Conservation (phyloP, 1,140 invertebrate genomes). For the Onthophagus taurus region DNA sequence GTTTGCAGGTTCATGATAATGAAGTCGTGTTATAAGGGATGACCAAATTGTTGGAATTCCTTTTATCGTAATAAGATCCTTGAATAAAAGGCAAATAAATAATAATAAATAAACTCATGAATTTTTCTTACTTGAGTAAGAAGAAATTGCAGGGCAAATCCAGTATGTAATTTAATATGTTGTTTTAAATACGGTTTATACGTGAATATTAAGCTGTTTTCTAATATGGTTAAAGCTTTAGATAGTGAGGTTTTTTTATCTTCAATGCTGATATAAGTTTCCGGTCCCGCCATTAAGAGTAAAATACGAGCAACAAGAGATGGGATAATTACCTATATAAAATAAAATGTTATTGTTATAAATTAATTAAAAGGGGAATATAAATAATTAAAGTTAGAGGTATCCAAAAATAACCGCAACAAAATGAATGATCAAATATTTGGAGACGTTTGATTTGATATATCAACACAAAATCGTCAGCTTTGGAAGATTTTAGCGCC, state of each 20-base stretch:
- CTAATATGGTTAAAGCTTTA: slow-evolving; percentile 5
- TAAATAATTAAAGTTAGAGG: no score
- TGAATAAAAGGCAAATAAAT: slow-evolving; percentile 1
- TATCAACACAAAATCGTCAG: no score
- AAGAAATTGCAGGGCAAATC: slow-evolving; percentile 10
- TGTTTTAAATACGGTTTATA: slow-evolving; percentile 5
- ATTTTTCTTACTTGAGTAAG: slow-evolving; percentile 7
- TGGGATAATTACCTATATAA: slow-evolving; percentile 10
- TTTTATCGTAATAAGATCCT: slow-evolving; percentile 5
- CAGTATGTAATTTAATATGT: slow-evolving; percentile 9
- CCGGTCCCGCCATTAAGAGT: slow-evolving; percentile 4
- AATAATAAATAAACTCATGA: background rate
- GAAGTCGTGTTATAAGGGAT: slow-evolving; percentile 5
- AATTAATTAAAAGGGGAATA: no score
- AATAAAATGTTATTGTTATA: no score
- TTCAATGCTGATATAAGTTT: background rate
- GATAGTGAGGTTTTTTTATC: slow-evolving; percentile 10
- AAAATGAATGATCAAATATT: no score
- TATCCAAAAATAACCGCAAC: no score
- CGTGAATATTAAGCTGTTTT: slow-evolving; percentile 11
- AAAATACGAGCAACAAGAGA: slow-evolving; percentile 4
- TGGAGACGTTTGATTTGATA: no score
- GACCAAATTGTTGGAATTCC: slow-evolving; percentile 2
- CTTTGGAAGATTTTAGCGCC: no score
- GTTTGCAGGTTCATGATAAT: slow-evolving; percentile 15